Percentiles rank a stretch among this genome's conserved stretches.
These are phyloP conservation scores for Prinia subflava DNA, from an alignment of 2,113 vertebrate species.

Conservation along the genomic window DNA sequence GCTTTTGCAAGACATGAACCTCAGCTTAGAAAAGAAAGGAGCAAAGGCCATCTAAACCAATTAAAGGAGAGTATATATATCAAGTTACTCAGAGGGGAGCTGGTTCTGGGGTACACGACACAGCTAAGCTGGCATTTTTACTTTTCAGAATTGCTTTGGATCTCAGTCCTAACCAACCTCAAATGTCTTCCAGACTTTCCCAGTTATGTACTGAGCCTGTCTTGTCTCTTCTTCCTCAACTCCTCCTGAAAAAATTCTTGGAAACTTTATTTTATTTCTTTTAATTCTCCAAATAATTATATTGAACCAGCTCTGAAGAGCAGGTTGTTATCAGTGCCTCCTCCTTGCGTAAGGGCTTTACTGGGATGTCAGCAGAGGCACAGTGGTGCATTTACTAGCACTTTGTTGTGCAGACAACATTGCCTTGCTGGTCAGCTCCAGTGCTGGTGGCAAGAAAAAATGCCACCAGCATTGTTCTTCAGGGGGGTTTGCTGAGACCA, in stretches of 20 bases:
- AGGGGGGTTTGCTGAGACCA: not conserved
- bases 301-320: not conserved
- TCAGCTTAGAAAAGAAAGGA: conserved; percentile 5
- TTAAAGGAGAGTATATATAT: not conserved
- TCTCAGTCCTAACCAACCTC: not conserved
- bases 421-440: not conserved
- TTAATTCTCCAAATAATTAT: not conserved
- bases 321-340: not conserved
- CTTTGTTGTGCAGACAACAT: not conserved
- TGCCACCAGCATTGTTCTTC: not conserved
- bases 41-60: conserved; percentile 34
- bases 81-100: not conserved
- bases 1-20: not conserved
- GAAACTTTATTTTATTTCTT: not conserved
- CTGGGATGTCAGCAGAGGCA: not conserved
- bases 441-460: not conserved
- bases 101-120: not conserved
- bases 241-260: not conserved
- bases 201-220: not conserved
- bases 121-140: not conserved
- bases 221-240: not conserved
- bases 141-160: not conserved
- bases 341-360: not conserved
- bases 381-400: not conserved
- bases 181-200: not conserved